Evolutionary conservation across 2,888 invertebrate species (phyloP), one percentile per base, ranked within the genome.

Genomic region (Rhorus exstirpatorius): DNA sequence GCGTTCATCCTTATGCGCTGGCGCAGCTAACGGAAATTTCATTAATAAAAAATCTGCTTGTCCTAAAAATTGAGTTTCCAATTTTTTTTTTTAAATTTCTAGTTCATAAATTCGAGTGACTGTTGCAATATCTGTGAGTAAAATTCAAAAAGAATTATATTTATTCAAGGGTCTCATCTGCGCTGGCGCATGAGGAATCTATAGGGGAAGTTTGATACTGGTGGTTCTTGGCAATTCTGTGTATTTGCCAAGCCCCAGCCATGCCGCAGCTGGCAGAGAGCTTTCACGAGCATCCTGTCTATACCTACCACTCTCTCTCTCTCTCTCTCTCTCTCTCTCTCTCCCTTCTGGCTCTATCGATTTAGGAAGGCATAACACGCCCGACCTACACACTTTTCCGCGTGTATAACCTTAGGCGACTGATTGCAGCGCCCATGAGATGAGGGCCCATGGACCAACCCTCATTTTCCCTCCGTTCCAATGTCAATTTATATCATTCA

Each of bases 271-370:
- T 53, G 46, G 77, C 77, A 26, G 74, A 71, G 68, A 53, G 31
- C 71, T 53, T 31, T 17, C 44, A 49, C 60, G 49, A 75, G 44
- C 75, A 53, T 58, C 24, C 71, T 21, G n/a, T 75, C 26, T 46
- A 51, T 58, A 44, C 49, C 72, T 49, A 26, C 19, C 70, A 3
- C 51, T 46, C 55, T 53, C 74, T 53, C 26, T 55, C 78, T 14
- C 21, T 38, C 68, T 38, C 51, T 8, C 38, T 10, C 26, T 41
- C 63, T 49, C 24, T 55, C 41, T 58, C 41, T 26, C 31, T 41
- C 26, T 71, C 71, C 81, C 77, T 85, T 81, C 85, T 82, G 84
- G 88, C 87, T 86, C 85, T 88, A 88, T 88, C 88, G 88, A 88
- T 88, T 88, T 85, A 85, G 87, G 83, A 86, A 84, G 84, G 86